Percentiles rank a stretch among this genome's conserved stretches.
phyloP scores from a whole-genome alignment of 2,113 vertebrate species.

The Ceratotherium simum region DNA sequence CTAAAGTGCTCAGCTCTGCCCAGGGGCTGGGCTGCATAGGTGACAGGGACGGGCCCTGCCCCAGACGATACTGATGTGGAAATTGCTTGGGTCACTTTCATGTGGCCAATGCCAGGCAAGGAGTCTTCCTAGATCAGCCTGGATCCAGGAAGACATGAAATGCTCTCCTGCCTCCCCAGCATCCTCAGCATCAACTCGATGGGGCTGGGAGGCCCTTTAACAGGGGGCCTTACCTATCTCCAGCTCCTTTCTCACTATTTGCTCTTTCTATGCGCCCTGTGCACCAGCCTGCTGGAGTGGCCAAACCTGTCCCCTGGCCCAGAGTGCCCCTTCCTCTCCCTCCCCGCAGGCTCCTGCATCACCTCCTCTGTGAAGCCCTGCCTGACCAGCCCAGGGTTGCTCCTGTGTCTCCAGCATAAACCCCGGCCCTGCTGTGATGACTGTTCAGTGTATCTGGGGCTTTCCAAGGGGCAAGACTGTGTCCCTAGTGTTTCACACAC shows the following conservation, averaged over 20 bases:
- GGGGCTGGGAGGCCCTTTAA: not conserved
- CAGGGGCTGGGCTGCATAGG: not conserved
- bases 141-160: not conserved
- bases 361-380: not conserved
- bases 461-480: not conserved
- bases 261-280: not conserved
- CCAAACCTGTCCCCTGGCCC: not conserved
- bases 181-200: rapidly evolving
- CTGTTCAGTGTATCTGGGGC: not conserved
- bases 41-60: not conserved
- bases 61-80: not conserved
- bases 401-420: too few relatives aligned
- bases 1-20: not conserved
- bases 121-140: not conserved
- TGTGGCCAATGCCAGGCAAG: not conserved
- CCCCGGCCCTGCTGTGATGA: not conserved
- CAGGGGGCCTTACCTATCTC: rapidly evolving
- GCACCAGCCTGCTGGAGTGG: not conserved
- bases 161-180: not conserved
- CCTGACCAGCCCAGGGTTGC: too few relatives aligned
- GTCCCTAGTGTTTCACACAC: too few relatives aligned
- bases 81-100: not conserved
- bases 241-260: rapidly evolving
- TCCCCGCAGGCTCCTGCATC: not conserved
- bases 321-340: not conserved